Percentiles rank a stretch among this genome's conserved stretches.
Conservation (phyloP, 2,888 invertebrate species). For the Plemyria rubiginata region DNA sequence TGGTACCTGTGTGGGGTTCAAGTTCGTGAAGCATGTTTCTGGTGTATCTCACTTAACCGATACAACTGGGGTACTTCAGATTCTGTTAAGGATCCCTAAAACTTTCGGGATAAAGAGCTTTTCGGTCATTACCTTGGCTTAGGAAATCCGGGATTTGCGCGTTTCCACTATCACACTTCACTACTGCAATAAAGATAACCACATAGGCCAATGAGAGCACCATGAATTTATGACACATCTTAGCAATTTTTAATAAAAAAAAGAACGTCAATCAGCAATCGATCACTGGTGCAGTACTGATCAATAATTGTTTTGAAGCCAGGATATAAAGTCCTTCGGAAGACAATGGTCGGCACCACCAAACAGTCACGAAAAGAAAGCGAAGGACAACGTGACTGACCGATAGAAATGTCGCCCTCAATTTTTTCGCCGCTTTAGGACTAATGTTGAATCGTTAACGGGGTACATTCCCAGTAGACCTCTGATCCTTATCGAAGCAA, state of each 20-base stretch:
- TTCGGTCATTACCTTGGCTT: constrained; percentile 58
- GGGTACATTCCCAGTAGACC: constrained; percentile 66
- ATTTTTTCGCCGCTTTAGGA: constrained; percentile 67
- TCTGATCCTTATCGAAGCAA: constrained; percentile 65
- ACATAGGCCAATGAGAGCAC: constrained; percentile 68
- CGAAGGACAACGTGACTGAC: constrained; percentile 77
- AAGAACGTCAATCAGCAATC: constrained; percentile 48
- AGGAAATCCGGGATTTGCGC: constrained; percentile 57
- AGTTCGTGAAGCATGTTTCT: no score
- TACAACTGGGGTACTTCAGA: no score
- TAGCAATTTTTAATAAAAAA: constrained; percentile 33
- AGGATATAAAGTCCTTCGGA: constrained; percentile 81
- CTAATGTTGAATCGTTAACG: constrained; percentile 75
- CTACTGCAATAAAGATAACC: constrained; percentile 65
- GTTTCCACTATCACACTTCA: constrained; percentile 62
- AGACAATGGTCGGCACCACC: constrained; percentile 77
- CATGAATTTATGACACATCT: constrained; percentile 70
- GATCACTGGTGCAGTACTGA: constrained; percentile 72
- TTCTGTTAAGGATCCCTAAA: neutral
- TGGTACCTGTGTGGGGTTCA: no score
- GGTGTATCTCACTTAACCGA: no score
- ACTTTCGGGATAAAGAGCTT: constrained; percentile 1
- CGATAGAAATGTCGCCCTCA: constrained; percentile 75
- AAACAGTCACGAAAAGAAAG: constrained; percentile 78
- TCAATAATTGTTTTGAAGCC: constrained; percentile 63